These are phyloP conservation scores for Ptychodera flava DNA, from an alignment of 35 echinoderm and acorn worm species.

Conservation along the genomic window DNA sequence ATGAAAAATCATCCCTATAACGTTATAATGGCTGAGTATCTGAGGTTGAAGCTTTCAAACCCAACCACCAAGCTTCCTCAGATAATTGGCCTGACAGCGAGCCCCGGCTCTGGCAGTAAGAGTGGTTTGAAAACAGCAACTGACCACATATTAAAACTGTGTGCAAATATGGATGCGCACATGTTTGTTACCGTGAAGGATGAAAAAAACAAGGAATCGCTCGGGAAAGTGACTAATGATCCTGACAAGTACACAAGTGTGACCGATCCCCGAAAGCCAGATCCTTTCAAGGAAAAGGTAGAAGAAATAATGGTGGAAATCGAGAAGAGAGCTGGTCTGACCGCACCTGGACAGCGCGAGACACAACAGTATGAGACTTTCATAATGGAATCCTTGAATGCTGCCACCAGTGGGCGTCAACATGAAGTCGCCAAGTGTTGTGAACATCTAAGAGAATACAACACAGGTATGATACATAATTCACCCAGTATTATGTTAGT, in stretches of 20 bases:
- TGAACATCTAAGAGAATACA: background rate
- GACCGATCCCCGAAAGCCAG: background rate
- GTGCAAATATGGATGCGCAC: slow-evolving; percentile 43
- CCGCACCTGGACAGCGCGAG: background rate
- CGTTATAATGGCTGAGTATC: slow-evolving; percentile 45
- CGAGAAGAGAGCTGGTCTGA: background rate
- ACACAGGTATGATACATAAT: background rate
- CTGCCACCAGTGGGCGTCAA: background rate
- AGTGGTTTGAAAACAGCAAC: slow-evolving; percentile 3
- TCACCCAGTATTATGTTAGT: too few species aligned
- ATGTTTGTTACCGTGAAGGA: background rate
- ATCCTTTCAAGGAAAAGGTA: slow-evolving; percentile 15
- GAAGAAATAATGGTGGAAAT: slow-evolving; percentile 28
- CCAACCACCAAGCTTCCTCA: slow-evolving; percentile 22
- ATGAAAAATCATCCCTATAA: slow-evolving; percentile 56
- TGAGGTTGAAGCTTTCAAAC: slow-evolving; percentile 32
- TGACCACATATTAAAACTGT: slow-evolving; percentile 41
- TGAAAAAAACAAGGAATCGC: background rate
- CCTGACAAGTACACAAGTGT: background rate
- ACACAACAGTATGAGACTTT: background rate
- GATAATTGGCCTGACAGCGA: slow-evolving; percentile 52
- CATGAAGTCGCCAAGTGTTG: background rate
- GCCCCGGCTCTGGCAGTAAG: slow-evolving; percentile 27
- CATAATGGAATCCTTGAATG: background rate
- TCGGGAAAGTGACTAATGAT: background rate